phyloP scores from a whole-genome alignment of 1,140 invertebrate genomes.

The Chymomyza costata region DNA sequence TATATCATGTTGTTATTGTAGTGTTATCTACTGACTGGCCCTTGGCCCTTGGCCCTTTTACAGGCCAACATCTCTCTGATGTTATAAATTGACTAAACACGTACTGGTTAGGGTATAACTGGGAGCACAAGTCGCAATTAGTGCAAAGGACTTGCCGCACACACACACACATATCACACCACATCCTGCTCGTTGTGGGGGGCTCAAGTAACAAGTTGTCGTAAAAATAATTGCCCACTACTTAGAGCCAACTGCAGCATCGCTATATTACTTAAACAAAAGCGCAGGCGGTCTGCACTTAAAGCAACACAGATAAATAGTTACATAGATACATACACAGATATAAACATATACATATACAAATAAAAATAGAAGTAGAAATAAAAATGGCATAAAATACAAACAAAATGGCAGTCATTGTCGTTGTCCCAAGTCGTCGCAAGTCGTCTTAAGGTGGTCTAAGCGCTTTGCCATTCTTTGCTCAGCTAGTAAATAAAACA shows the following conservation, averaged over 20 bases:
- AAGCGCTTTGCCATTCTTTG: conserved; percentile 35
- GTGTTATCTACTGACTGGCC: too few relatives aligned
- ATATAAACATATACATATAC: too few relatives aligned
- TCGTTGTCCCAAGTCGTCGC: conserved; percentile 22
- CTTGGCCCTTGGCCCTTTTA: too few relatives aligned
- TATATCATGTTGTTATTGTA: conserved; percentile 27
- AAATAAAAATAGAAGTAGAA: neutral
- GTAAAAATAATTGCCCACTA: conserved; percentile 73
- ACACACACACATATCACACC: conserved; percentile 6
- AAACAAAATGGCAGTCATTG: too few relatives aligned
- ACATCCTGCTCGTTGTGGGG: conserved; percentile 15
- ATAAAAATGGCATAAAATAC: conserved; percentile 39
- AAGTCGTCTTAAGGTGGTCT: conserved; percentile 45
- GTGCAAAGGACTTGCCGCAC: conserved; percentile 44
- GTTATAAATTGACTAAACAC: too few relatives aligned
- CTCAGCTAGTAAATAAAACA: conserved; percentile 33
- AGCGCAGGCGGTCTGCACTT: conserved; percentile 34
- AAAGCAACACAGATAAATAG: conserved; percentile 32
- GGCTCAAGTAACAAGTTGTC: conserved; percentile 62
- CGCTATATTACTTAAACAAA: too few relatives aligned
- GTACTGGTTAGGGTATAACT: too few relatives aligned
- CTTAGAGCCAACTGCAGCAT: conserved; percentile 31
- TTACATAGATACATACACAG: neutral
- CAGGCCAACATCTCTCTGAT: too few relatives aligned
- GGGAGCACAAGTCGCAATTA: conserved; percentile 53